A percentile compares a stretch with the other conserved stretches of the same genome.
Evolutionary conservation across 2,888 invertebrate genomes (phyloP).

Genomic region (Hylaea fasciaria): DNA sequence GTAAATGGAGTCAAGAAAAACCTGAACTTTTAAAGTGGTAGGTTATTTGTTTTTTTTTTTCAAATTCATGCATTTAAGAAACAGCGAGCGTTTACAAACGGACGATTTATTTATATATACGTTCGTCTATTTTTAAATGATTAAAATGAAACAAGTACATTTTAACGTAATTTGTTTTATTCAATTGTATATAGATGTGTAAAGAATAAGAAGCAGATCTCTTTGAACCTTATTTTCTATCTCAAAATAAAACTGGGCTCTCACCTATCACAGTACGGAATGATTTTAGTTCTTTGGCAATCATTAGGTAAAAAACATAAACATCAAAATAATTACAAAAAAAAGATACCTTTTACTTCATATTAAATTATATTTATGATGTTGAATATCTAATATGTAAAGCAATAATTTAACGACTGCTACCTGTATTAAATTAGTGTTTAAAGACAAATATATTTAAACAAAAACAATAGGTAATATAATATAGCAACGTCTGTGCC

Average conservation of each 20-base stretch:
- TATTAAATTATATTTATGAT: too few relatives aligned
- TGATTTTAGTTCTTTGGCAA: constrained; percentile 43
- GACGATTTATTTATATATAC: too few relatives aligned
- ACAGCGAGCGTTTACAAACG: too few relatives aligned
- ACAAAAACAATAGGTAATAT: background rate
- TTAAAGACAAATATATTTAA: background rate
- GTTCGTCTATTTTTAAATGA: background rate
- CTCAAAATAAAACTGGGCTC: constrained; percentile 22
- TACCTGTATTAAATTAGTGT: background rate
- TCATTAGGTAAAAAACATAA: too few relatives aligned
- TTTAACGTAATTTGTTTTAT: constrained; percentile 10
- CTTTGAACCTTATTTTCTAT: constrained; percentile 24
- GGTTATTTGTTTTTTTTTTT: too few relatives aligned
- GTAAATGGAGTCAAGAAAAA: too few relatives aligned
- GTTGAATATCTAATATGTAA: background rate
- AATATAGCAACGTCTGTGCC: background rate
- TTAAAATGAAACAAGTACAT: constrained; percentile 17
- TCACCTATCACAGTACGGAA: constrained; percentile 42
- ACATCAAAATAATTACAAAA: too few relatives aligned
- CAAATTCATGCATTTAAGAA: too few relatives aligned
- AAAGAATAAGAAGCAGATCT: constrained; percentile 29
- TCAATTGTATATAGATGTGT: constrained; percentile 11
- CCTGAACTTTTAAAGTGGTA: too few relatives aligned
- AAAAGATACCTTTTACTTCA: too few relatives aligned
- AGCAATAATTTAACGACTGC: background rate